phyloP scores from a whole-genome alignment of 2,888 invertebrate genomes.

The Psococerastis gibbosa region DNA sequence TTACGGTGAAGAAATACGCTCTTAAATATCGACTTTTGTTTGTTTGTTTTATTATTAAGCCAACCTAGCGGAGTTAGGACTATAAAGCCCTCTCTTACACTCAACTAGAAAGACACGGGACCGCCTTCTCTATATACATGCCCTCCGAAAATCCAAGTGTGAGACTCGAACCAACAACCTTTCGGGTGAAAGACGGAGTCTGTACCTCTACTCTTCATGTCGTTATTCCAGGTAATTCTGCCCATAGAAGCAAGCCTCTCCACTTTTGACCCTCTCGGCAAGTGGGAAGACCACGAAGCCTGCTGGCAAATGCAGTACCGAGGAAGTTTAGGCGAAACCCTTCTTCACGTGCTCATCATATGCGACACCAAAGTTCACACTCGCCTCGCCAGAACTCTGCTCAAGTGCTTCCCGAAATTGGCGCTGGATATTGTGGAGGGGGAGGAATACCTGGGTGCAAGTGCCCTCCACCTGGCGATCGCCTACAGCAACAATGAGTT shows the following conservation, averaged over 20 bases:
- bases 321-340: conserved; percentile 85
- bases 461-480: conserved; percentile 87
- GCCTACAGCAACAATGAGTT: conserved; percentile 92
- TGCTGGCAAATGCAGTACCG: conserved; percentile 97
- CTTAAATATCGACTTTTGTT: too few species aligned
- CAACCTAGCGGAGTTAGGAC: too few species aligned
- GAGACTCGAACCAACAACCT: too few species aligned
- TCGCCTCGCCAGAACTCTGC: conserved; percentile 66
- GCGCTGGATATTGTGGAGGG: conserved; percentile 91
- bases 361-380: conserved; percentile 66
- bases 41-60: background rate
- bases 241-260: conserved; percentile 75
- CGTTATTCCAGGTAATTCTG: conserved; percentile 42
- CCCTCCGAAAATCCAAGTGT: too few species aligned
- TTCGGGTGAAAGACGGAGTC: too few species aligned
- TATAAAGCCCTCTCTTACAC: too few species aligned
- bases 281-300: conserved; percentile 79
- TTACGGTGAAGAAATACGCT: too few species aligned
- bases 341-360: conserved; percentile 86
- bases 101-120: too few species aligned
- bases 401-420: conserved; percentile 79
- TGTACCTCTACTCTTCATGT: too few species aligned
- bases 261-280: conserved; percentile 67
- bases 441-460: conserved; percentile 90
- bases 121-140: too few species aligned